Evolutionary conservation across 1,140 invertebrate species (phyloP).

Genomic region (Monomorium pharaonis): DNA sequence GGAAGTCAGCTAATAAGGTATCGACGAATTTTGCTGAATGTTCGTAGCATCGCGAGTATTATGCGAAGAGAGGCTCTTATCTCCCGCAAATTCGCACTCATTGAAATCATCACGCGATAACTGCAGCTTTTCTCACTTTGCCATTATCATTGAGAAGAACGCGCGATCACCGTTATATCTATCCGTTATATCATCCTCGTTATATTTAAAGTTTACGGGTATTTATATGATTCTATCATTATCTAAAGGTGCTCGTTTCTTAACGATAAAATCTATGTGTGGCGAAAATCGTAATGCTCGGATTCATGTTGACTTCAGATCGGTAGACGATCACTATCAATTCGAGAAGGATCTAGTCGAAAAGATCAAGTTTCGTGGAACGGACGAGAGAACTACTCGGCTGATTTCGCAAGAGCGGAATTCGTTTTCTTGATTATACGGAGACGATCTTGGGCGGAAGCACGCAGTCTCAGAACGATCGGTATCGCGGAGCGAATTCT

Average conservation of each 20-base stretch:
- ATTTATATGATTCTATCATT: background rate
- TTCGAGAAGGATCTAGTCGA: conserved; percentile 59
- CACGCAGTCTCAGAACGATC: conserved; percentile 41
- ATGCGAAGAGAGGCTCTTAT: background rate
- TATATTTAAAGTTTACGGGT: background rate
- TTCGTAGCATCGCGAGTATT: background rate
- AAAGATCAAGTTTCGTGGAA: conserved; percentile 67
- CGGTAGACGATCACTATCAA: conserved; percentile 52
- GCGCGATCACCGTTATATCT: background rate
- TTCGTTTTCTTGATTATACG: conserved; percentile 51
- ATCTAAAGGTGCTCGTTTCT: conserved; percentile 38
- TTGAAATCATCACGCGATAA: background rate
- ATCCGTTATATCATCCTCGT: no score
- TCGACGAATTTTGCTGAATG: background rate
- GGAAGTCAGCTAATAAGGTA: background rate
- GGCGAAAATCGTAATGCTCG: conserved; percentile 25
- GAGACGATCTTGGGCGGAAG: background rate
- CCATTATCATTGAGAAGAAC: background rate
- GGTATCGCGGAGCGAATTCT: conserved; percentile 61
- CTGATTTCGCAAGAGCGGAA: conserved; percentile 33
- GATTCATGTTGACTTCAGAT: background rate
- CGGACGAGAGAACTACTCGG: background rate
- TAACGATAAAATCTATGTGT: conserved; percentile 58
- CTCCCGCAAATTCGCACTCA: background rate
- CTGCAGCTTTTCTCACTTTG: background rate